phyloP scores from a whole-genome alignment of 2,888 invertebrate species.

The Dasypogon diadema region DNA sequence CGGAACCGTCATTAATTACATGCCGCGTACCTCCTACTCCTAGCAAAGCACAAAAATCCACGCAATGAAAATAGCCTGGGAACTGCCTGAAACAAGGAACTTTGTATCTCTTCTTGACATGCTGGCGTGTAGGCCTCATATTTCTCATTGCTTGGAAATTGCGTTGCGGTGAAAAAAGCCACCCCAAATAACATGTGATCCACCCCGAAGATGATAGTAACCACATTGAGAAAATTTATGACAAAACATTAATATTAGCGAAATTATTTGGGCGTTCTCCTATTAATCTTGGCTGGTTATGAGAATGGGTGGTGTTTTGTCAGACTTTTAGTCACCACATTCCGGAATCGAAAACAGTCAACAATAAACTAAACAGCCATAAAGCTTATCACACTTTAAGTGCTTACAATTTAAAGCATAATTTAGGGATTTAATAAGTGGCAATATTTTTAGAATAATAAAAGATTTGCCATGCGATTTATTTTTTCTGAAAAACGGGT shows the following conservation, averaged over 20 bases:
- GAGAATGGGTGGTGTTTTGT: constrained; percentile 24
- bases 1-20: constrained; percentile 40
- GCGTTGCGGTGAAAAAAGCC: background rate
- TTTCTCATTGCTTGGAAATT: constrained; percentile 2
- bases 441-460: no score
- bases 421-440: no score
- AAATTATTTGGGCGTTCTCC: constrained; percentile 45
- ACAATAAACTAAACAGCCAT: no score
- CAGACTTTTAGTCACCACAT: constrained; percentile 10
- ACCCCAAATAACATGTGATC: constrained; percentile 39
- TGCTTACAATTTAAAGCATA: no score
- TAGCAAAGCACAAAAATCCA: constrained; percentile 9
- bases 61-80: constrained; percentile 20
- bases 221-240: constrained; percentile 42
- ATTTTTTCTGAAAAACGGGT: no score
- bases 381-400: no score
- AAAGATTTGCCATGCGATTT: no score
- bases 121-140: constrained; percentile 25
- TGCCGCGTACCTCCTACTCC: constrained; percentile 6
- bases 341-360: no score
- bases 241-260: constrained; percentile 38
- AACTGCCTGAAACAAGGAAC: constrained; percentile 11
- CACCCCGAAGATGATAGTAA: constrained; percentile 42
- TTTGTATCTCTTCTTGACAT: constrained; percentile 12
- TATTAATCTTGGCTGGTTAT: constrained; percentile 31